These are phyloP conservation scores for Acrocephalus arundinaceus DNA, from an alignment of 2,113 vertebrate species.

Conservation along the genomic window DNA sequence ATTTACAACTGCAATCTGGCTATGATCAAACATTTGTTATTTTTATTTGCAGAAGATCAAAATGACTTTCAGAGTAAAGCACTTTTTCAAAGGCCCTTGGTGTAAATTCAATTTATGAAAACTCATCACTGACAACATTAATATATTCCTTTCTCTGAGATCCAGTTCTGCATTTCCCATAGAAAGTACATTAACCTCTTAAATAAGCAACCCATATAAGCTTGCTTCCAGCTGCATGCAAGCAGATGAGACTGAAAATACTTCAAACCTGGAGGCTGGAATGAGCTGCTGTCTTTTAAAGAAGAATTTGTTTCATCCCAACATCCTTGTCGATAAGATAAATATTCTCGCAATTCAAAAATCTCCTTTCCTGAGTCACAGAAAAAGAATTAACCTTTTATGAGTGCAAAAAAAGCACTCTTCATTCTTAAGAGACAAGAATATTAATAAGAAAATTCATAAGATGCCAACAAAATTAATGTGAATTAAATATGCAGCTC, in stretches of 20 bases:
- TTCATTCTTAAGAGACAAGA: neutral
- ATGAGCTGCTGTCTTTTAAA: constrained; percentile 39
- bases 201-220: constrained; percentile 43
- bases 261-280: constrained; percentile 42
- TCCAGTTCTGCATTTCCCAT: constrained; percentile 55
- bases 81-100: constrained; percentile 48
- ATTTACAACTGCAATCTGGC: constrained; percentile 41
- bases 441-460: neutral
- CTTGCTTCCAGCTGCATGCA: constrained; percentile 41
- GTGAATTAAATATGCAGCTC: neutral
- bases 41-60: constrained; percentile 66
- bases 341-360: constrained; percentile 43
- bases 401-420: neutral
- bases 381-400: constrained; percentile 1
- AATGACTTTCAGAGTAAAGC: constrained; percentile 58
- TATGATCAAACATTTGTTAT: constrained; percentile 38
- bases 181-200: constrained; percentile 45
- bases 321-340: neutral
- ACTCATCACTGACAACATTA: constrained; percentile 65
- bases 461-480: neutral
- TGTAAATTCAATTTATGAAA: constrained; percentile 60
- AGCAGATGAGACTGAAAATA: constrained; percentile 46
- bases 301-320: constrained; percentile 15
- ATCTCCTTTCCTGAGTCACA: neutral
- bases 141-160: constrained; percentile 66